Conservation (phyloP, 2,888 invertebrate genomes). For the Watsonalla binaria region DNA sequence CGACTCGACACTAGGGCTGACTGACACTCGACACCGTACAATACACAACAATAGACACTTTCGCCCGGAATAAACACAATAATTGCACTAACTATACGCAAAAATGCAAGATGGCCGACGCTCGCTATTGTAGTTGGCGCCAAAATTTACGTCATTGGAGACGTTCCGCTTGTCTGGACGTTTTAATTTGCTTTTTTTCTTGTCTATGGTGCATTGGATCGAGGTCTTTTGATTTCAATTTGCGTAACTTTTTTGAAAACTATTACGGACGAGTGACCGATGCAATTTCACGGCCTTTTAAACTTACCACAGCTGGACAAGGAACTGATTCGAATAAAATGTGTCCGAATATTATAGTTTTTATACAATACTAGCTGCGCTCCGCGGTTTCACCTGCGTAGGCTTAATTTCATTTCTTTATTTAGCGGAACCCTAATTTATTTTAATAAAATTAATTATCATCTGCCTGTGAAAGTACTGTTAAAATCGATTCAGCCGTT, state of each 20-base stretch:
- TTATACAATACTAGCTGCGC: too few relatives aligned
- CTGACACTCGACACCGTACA: slow-evolving; percentile 5
- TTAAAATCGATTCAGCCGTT: too few relatives aligned
- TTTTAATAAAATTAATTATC: too few relatives aligned
- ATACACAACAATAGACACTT: background rate
- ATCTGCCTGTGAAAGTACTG: too few relatives aligned
- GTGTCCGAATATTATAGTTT: too few relatives aligned
- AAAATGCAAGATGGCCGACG: slow-evolving; percentile 18
- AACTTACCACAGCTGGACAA: background rate
- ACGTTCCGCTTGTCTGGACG: slow-evolving; percentile 14
- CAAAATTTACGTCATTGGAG: slow-evolving; percentile 23
- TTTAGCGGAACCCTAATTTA: too few relatives aligned
- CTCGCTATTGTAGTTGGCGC: slow-evolving; percentile 23
- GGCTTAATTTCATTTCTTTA: too few relatives aligned
- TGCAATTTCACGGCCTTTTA: background rate
- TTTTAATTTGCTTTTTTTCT: slow-evolving; percentile 5
- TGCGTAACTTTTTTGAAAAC: background rate
- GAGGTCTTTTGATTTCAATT: slow-evolving; percentile 1
- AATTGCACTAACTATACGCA: slow-evolving; percentile 15
- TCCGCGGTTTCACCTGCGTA: too few relatives aligned
- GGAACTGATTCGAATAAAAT: too few relatives aligned
- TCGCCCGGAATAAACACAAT: slow-evolving; percentile 3
- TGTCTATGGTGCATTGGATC: background rate
- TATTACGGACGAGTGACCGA: background rate
- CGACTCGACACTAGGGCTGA: slow-evolving; percentile 1